Base-by-base conservation (phyloP, 64 coral and sea anemone species). In the Catalaphyllia jardinei region DNA sequence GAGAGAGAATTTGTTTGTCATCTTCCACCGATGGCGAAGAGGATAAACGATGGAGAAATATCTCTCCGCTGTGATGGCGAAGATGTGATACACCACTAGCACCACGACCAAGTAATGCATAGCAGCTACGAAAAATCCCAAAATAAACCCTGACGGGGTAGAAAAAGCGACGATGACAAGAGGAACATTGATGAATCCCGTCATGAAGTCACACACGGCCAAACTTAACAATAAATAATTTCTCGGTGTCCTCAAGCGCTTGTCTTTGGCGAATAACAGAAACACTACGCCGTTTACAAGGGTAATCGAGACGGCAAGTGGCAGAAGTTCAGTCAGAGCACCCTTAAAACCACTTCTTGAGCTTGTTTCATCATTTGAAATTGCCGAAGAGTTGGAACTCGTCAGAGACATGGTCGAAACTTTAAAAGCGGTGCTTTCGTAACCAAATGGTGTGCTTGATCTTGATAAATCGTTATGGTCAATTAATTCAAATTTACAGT, bases 161-260 rank as follows among this genome's bases (percentile, higher is more conserved):
- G 81, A 22, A 38, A 67, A 29, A 22, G 30, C 22, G 28, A 79
- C 51, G 28, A 91, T 59, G 52, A 51, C 15, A 0, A 90, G 77
- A 71, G 89, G 89, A 29, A 91, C 74, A 29, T 91, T 91, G 19
- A 94, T 28, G 18, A 79, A 4, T 17, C 93, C 93, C 4, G 75
- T 94, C 20, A 94, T 74, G 19, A 94, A 91, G 65, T 94, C 93
- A 4, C 86, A 87, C 3, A 94, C 60, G 3, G 93, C 93, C 2
- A 94, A 63, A 33, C 93, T 94, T 4, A 94, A 49, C n/a, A 94
- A 75, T 29, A 94, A 76, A 77, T 91, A 91, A 83, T 94, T 94
- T 10, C 79, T 67, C 10, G 93, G 76, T 79, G 50, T 79, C 4
- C 93, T 83, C 2, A 94, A 54, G 16, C 10, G 27, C 72, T 80